Evolutionary conservation across 64 coral and sea anemone species (phyloP).

Genomic region (Catalaphyllia jardinei): DNA sequence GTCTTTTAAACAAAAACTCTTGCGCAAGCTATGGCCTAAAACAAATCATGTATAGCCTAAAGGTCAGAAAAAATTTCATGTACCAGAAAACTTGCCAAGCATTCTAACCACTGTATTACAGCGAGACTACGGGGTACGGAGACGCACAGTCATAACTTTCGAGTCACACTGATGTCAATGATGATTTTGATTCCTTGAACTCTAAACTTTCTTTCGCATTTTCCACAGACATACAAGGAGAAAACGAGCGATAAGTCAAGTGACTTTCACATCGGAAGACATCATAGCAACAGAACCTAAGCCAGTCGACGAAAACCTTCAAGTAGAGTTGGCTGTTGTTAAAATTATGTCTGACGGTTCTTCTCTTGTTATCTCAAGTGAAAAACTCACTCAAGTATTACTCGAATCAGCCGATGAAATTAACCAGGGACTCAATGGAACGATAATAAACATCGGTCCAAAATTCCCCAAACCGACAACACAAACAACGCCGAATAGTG

Average conservation of each 20-base stretch:
- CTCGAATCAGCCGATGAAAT: neutral
- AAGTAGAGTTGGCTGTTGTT: constrained; percentile 17
- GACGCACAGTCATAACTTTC: too few species aligned
- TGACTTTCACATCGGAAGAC: neutral
- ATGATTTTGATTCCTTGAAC: too few species aligned
- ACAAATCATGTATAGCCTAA: too few species aligned
- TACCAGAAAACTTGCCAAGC: too few species aligned
- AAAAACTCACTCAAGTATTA: neutral
- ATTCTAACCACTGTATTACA: too few species aligned
- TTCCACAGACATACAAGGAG: neutral
- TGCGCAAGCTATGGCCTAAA: too few species aligned
- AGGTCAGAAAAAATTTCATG: too few species aligned
- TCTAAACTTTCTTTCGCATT: neutral
- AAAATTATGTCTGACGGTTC: neutral
- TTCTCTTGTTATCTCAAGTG: neutral
- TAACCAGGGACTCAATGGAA: neutral
- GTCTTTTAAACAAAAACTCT: too few species aligned
- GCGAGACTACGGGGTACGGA: too few species aligned
- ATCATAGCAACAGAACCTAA: neutral
- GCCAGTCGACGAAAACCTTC: neutral
- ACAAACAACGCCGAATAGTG: neutral
- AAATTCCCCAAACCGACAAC: neutral
- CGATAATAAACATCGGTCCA: neutral
- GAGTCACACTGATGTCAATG: too few species aligned
- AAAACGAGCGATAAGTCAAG: neutral